phyloP scores from a whole-genome alignment of 2,113 vertebrate genomes.

The Rutilus rutilus region DNA sequence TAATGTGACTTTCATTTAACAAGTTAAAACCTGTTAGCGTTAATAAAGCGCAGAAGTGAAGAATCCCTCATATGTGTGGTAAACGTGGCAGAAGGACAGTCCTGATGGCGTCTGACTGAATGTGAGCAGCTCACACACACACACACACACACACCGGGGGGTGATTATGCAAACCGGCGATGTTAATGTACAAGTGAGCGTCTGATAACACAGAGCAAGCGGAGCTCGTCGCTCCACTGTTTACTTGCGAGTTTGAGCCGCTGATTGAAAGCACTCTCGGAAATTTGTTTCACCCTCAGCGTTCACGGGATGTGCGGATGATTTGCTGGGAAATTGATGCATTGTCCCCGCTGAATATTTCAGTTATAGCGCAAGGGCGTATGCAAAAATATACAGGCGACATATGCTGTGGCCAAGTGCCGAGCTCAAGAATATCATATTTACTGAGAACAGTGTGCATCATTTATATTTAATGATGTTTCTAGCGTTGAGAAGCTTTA shows the following conservation, averaged over 20 bases:
- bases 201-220: neutral
- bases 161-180: constrained; percentile 53
- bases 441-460: constrained; percentile 22
- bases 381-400: constrained; percentile 12
- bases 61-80: neutral
- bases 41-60: neutral
- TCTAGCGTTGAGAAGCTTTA: neutral
- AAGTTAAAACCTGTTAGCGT: neutral
- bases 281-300: no score
- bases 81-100: no score
- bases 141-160: constrained; percentile 25
- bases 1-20: no score
- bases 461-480: constrained; percentile 40
- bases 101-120: neutral
- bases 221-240: neutral
- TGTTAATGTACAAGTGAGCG: constrained; percentile 46
- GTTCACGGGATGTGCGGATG: no score
- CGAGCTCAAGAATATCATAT: constrained; percentile 7
- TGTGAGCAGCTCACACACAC: constrained; percentile 3
- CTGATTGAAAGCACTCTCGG: constrained; percentile 22
- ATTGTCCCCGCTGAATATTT: neutral
- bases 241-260: neutral
- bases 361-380: neutral
- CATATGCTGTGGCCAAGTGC: constrained; percentile 30
- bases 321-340: constrained; percentile 34